Base-by-base conservation (phyloP, 2,888 invertebrate species). In the Nezara viridula region DNA sequence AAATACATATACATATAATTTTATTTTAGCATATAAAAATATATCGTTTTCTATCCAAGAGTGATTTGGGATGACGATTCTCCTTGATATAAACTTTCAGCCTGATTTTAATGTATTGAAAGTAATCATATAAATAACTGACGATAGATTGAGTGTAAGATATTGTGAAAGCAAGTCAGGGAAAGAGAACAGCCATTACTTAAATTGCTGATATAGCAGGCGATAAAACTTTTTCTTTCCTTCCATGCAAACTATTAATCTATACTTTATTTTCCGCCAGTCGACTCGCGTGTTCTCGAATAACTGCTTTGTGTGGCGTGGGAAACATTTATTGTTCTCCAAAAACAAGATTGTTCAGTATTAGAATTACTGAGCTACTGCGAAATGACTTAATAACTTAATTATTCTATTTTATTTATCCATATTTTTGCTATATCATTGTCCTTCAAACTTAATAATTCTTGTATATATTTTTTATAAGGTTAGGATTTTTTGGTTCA, bases 211-310 rank as follows among this genome's bases (percentile, higher is more conserved):
- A 66, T 66, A 19, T 37, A 19, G 66, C 66, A 32, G 19, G 19
- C 32, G 66, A 66, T 66, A 66, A 66, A 37, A 66, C 66, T 66
- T 66, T 60, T 60, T 66, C 19, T 19, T 66, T 1, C 66, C 32
- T 16, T 19, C 16, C 66, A 66, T 66, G 66, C 66, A 66, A 66
- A 66, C 66, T 66, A 66, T 66, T 66, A 37, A 66, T 66, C 32
- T 66, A 37, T 37, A 24, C 16, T 66, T 66, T 66, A 66, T 66
- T 66, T 66, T 66, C 66, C 66, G 16, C 32, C 66, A 66, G 66
- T 32, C 19, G 24, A 66, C 16, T 66, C 66, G 66, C 66, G 66
- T 66, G 66, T 32, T 66, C 32, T 37, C 16, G 32, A 32, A 66
- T 66, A 37, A 37, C 66, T 37, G 32, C 19, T 66, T 19, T 37